These are phyloP conservation scores for Encarsia formosa DNA, from an alignment of 2,888 invertebrate species.

Conservation along the genomic window DNA sequence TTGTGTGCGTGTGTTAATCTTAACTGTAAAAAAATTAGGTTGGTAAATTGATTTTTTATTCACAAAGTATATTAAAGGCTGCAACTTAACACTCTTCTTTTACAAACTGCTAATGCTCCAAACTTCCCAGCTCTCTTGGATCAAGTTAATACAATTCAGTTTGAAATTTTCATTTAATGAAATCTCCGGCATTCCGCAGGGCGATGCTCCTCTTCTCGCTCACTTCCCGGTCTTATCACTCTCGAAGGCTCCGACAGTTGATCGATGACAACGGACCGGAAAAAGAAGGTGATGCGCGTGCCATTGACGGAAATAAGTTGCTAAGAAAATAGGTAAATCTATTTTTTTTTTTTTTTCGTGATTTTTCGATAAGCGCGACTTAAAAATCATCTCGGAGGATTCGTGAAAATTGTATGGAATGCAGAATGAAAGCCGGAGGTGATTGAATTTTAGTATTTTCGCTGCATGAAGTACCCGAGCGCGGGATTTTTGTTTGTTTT, in stretches of 20 bases:
- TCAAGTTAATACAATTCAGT: neutral
- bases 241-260: conserved; percentile 2
- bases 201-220: neutral
- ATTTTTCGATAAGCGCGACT: conserved; percentile 1
- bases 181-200: conserved; percentile 1
- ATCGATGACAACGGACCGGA: conserved; percentile 11
- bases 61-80: too few relatives aligned
- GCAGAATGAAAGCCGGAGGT: conserved; percentile 17
- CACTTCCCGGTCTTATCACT: neutral
- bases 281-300: conserved; percentile 3
- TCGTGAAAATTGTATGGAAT: conserved; percentile 12
- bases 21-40: too few relatives aligned
- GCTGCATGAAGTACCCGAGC: neutral
- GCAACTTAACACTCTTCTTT: too few relatives aligned
- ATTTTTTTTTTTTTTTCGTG: neutral
- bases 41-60: too few relatives aligned
- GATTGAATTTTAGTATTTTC: conserved; percentile 21
- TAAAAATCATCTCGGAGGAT: conserved; percentile 14
- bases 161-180: conserved; percentile 16
- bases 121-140: neutral
- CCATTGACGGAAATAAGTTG: conserved; percentile 11
- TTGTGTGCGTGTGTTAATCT: too few relatives aligned
- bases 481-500: neutral
- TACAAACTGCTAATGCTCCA: neutral
- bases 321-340: conserved; percentile 22